Evolutionary conservation across 2,888 invertebrate species (phyloP).

Genomic region (Drosophila anceps): DNA sequence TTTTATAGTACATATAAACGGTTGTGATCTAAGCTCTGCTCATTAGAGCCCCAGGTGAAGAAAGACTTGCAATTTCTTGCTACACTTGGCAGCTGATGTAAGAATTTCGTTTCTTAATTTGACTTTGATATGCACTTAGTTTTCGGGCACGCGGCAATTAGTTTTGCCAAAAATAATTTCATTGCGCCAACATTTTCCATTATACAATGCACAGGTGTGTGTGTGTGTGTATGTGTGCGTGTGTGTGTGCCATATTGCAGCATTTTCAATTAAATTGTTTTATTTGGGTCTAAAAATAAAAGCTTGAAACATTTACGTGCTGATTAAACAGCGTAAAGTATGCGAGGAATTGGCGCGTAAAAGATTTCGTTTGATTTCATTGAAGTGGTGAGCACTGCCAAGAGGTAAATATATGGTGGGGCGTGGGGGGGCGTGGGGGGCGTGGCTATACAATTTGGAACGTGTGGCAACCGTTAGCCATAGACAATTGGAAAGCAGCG

Average conservation of each 20-base stretch:
- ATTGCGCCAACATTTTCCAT: constrained; percentile 41
- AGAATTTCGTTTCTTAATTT: background rate
- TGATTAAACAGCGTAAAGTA: constrained; percentile 73
- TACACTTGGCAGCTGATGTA: background rate
- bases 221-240: background rate
- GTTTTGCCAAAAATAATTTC: constrained; percentile 38
- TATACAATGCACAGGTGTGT: constrained; percentile 38
- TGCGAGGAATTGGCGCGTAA: constrained; percentile 80
- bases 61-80: background rate
- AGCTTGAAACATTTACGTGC: constrained; percentile 63
- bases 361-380: constrained; percentile 71
- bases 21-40: background rate
- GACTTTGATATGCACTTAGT: constrained; percentile 16
- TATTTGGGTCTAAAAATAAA: constrained; percentile 67
- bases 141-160: constrained; percentile 36
- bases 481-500: constrained; percentile 74
- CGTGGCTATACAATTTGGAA: constrained; percentile 41
- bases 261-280: constrained; percentile 58
- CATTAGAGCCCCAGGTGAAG: no score
- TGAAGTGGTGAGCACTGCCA: constrained; percentile 29
- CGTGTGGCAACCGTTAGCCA: constrained; percentile 39
- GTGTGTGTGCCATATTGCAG: constrained; percentile 51
- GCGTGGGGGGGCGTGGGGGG: background rate
- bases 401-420: background rate
- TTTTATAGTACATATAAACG: no score